A percentile compares a stretch with the other conserved stretches of the same genome.
phyloP scores from a whole-genome alignment of 2,888 invertebrate species.

The Ophraella communa region DNA sequence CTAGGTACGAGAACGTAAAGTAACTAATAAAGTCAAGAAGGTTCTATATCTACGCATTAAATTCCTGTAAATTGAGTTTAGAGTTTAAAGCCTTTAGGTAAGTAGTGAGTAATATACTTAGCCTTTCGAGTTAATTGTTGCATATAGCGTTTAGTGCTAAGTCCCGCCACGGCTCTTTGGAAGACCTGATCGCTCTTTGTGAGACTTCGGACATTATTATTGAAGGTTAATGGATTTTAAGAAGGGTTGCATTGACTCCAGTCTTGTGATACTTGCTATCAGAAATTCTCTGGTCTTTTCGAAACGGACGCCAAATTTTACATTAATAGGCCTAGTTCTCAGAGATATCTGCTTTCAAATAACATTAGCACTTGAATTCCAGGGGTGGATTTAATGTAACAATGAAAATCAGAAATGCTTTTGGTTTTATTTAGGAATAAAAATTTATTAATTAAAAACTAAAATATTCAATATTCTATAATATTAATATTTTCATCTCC shows the following conservation, averaged over 20 bases:
- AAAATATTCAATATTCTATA: no score
- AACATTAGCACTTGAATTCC: not conserved
- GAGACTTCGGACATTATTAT: conserved; percentile 61
- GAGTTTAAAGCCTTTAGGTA: conserved; percentile 58
- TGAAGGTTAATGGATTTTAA: conserved; percentile 62
- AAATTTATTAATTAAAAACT: no score
- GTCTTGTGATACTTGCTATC: conserved; percentile 28
- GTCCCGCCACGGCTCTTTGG: conserved; percentile 59
- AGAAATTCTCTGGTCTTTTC: conserved; percentile 10
- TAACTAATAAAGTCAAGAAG: conserved; percentile 9
- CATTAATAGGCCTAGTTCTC: conserved; percentile 10
- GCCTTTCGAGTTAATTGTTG: conserved; percentile 60
- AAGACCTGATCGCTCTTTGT: conserved; percentile 59
- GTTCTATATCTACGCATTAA: conserved; percentile 41
- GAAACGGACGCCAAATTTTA: conserved; percentile 16
- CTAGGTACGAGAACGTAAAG: conserved; percentile 2
- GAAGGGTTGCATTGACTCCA: conserved; percentile 56
- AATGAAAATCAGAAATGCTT: no score
- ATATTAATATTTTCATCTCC: no score
- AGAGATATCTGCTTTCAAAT: conserved; percentile 1
- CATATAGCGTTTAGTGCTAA: conserved; percentile 57
- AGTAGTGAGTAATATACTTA: conserved; percentile 61
- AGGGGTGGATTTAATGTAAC: not conserved
- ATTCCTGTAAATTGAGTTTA: conserved; percentile 58
- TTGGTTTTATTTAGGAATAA: no score